Evolutionary conservation across 1,140 invertebrate genomes (phyloP), one percentile per base, ranked within the genome.

Genomic region (Diachasma alloeum): DNA sequence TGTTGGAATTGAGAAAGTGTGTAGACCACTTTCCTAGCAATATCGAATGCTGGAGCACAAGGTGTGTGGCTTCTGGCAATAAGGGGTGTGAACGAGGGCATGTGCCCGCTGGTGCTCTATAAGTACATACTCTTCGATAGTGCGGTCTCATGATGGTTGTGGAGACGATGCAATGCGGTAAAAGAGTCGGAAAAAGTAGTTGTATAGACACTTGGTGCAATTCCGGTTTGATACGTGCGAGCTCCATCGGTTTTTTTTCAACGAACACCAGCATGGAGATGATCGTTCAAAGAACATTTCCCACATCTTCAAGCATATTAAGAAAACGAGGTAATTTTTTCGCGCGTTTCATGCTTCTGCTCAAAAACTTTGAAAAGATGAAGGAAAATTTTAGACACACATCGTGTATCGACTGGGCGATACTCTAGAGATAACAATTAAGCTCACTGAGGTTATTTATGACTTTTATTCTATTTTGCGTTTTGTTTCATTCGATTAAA

Each of bases 61-160:
- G 59, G 59, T 63, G 59, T 63, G 59, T 26, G 59, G 59, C 59
- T 63, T 63, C 22, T 24, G 59, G 59, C 59, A 63, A 63, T 63
- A 63, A 63, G 59, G 59, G 15, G 59, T 63, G 59, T 26, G 59
- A 63, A 63, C 59, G 59, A 63, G 59, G 59, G 59, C 59, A 63
- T 63, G 59, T 63, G 59, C 59, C 59, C 24, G 19, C 19, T 63
- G 13, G 59, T 63, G 13, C 11, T 63, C 59, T 63, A 63, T 63
- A 63, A 63, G 19, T 63, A 63, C 24, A 63, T 63, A 26, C 19
- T 63, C 48, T 26, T 24, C 5, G 19, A 63, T 63, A 26, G 22
- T 63, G 59, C 22, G 59, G 59, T 26, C 24, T 63, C 59, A 31
- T 63, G 15, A 22, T 26, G 59, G 59, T 59, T 46, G 11, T 53